Percentiles rank a stretch among this genome's conserved stretches.
phyloP scores from a whole-genome alignment of 2,113 vertebrate genomes.

The Tympanuchus pallidicinctus region DNA sequence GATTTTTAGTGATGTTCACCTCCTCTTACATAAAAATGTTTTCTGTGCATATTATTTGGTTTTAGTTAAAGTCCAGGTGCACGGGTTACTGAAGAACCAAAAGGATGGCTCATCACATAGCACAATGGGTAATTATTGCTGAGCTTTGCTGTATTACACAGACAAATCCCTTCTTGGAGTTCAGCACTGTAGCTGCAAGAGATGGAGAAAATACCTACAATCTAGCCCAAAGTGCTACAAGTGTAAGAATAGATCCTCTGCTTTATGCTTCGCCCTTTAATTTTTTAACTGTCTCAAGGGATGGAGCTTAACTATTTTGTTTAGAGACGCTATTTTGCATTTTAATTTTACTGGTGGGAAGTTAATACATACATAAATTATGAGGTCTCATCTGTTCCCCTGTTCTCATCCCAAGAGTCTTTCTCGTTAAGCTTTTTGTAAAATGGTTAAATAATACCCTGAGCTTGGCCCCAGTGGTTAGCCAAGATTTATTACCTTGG shows the following conservation, averaged over 20 bases:
- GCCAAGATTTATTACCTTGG: background rate
- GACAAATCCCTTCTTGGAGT: conserved; percentile 56
- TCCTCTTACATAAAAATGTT: conserved; percentile 82
- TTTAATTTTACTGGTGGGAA: conserved; percentile 52
- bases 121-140: conserved; percentile 68
- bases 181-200: conserved; percentile 38
- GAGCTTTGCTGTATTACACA: conserved; percentile 38
- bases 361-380: conserved; percentile 12
- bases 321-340: conserved; percentile 44
- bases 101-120: conserved; percentile 65
- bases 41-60: conserved; percentile 77
- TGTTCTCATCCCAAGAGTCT: background rate
- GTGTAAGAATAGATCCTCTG: background rate
- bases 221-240: background rate
- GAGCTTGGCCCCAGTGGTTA: background rate
- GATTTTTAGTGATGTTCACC: conserved; percentile 81
- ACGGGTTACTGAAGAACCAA: conserved; percentile 61
- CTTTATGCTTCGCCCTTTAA: conserved; percentile 14
- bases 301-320: conserved; percentile 19
- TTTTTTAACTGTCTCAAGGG: conserved; percentile 30
- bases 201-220: conserved; percentile 31
- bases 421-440: background rate
- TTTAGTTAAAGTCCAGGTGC: conserved; percentile 75
- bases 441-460: background rate
- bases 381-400: conserved; percentile 11